Percentiles rank a stretch among this genome's conserved stretches.
phyloP scores from a whole-genome alignment of 2,797 vertebrate species.

The Lepilemur ruficaudatus region DNA sequence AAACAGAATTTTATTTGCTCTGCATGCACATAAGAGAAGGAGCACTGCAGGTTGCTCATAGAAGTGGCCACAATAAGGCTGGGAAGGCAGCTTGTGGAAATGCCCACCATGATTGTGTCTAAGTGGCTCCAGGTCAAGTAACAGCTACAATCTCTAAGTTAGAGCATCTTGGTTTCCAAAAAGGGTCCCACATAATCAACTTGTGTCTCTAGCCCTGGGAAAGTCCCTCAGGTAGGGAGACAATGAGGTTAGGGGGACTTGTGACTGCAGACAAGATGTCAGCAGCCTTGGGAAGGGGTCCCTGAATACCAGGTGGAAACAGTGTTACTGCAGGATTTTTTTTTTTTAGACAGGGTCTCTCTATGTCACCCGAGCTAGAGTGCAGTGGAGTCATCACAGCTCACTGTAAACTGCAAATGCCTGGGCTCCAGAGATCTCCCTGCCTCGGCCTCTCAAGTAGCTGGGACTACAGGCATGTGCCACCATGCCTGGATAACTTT shows the following conservation, averaged over 20 bases:
- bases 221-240: not conserved
- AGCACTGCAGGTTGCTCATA: not conserved
- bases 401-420: not conserved
- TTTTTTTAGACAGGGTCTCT: not conserved
- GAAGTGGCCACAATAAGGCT: not conserved
- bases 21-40: not conserved
- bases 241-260: not conserved
- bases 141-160: not conserved
- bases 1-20: not conserved
- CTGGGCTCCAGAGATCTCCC: not conserved
- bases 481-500: not conserved
- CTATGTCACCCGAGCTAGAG: not conserved
- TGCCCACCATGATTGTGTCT: not conserved
- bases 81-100: not conserved
- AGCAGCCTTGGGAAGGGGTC: not conserved
- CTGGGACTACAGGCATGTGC: not conserved
- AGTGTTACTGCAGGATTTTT: not conserved
- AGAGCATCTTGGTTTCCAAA: not conserved
- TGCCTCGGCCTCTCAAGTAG: not conserved
- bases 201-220: not conserved
- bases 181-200: not conserved
- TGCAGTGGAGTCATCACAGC: not conserved
- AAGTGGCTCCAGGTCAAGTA: not conserved
- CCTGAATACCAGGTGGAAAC: not conserved
- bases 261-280: not conserved